Base-by-base conservation (phyloP, 2,113 vertebrate genomes). In the Cryptoleucopteryx plumbea region DNA sequence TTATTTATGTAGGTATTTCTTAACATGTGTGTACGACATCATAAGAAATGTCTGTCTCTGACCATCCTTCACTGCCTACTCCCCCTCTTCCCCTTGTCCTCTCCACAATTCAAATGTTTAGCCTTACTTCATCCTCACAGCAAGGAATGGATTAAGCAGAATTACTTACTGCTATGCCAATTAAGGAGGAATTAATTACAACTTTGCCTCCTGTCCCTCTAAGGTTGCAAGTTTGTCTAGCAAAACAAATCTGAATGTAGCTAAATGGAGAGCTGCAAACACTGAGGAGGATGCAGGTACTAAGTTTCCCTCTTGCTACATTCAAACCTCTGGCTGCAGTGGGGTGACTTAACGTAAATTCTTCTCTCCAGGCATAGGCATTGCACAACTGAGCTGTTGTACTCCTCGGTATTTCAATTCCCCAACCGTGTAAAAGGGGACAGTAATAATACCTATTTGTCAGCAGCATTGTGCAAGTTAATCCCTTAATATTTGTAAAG, bases 151-250 rank as follows among this genome's bases (percentile, higher is more conserved):
- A 96, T 96, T 97, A 96, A 88, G 68, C 72, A 90, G 91, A 96
- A 96, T 94, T 97, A 96, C 67, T 91, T 91, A 94, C 86, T 92
- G 95, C 75, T 71, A 96, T 31, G 81, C 89, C 93, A 94, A 65
- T 95, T 94, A 96, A 84, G 67, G 58, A 80, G 38, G 74, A 94
- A 96, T 95, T 96, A 94, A 96, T 96, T 96, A 94, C 82, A 94
- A 43, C 84, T 88, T 82, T 84, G 72, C 72, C 75, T 88, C 85
- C 65, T 75, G 61, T 88, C 52, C 58, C 90, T 94, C 48, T 73
- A 94, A 92, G 67, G 80, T 26, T 56, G 62, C 45, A 94, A 34
- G 32, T 78, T 48, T 92, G n/a, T 43, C 90, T 68, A 72, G 42
- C 40, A 87, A 94, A 88, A 65, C 17, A 70, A 88, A 67, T 9